A percentile compares a stretch with the other conserved stretches of the same genome.
These are phyloP conservation scores for Telenomus remus DNA, from an alignment of 1,140 invertebrate species.

Conservation along the genomic window DNA sequence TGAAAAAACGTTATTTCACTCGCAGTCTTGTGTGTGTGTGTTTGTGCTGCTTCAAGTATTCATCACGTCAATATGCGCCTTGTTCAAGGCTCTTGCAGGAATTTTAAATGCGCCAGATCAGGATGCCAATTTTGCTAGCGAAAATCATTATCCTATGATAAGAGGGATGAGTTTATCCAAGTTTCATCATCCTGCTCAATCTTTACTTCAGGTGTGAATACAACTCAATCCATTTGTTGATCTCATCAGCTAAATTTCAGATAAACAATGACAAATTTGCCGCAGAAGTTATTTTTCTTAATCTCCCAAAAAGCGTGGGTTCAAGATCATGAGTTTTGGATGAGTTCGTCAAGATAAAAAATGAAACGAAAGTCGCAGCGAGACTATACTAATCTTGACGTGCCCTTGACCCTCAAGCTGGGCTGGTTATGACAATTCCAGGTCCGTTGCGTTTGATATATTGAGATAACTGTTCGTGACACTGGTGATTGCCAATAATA, in stretches of 20 bases:
- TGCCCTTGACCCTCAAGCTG: not conserved
- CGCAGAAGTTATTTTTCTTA: no score
- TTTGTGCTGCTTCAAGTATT: constrained; percentile 14
- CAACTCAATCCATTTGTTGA: no score
- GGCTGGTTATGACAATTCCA: not conserved
- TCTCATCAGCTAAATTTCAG: no score
- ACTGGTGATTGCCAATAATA: constrained; percentile 5
- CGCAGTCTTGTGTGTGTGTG: constrained; percentile 30
- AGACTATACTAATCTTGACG: no score
- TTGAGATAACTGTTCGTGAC: constrained; percentile 6
- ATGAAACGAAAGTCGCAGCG: no score
- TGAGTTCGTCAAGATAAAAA: no score
- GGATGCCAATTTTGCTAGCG: constrained; percentile 15
- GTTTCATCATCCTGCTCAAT: no score
- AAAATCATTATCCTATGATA: constrained; percentile 3
- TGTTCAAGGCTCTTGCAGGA: constrained; percentile 14
- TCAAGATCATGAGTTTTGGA: no score
- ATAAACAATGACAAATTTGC: no score
- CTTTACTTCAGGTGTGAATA: no score
- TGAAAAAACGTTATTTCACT: constrained; percentile 35
- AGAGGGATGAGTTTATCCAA: not conserved
- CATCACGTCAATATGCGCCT: constrained; percentile 41
- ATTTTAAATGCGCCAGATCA: constrained; percentile 8
- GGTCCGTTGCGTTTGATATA: not conserved
- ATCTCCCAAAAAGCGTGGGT: no score